Percentiles rank a stretch among this genome's conserved stretches.
phyloP scores from a whole-genome alignment of 1,140 invertebrate species.

The Campoletis sonorensis region DNA sequence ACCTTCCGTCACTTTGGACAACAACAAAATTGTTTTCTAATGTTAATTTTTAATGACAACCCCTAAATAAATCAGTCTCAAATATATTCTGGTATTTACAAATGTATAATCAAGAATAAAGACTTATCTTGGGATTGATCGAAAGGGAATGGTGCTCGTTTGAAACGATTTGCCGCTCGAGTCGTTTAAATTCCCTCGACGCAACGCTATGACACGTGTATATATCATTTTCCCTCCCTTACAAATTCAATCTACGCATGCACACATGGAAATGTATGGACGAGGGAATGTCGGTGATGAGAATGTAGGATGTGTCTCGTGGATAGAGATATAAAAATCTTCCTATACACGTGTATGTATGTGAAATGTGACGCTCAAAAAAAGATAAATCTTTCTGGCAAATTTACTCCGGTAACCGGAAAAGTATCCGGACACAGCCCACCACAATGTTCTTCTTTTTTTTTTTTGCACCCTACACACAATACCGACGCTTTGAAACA shows the following conservation, averaged over 20 bases:
- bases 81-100: no score
- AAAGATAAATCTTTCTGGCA: conserved; percentile 47
- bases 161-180: neutral
- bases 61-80: no score
- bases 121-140: neutral
- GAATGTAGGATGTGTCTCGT: neutral
- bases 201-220: neutral
- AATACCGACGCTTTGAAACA: conserved; percentile 21
- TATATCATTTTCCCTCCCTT: conserved; percentile 12
- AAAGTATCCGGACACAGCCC: conserved; percentile 23
- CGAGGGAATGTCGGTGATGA: neutral
- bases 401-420: conserved; percentile 49
- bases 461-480: neutral
- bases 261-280: no score
- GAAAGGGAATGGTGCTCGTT: neutral
- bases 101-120: no score
- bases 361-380: conserved; percentile 38
- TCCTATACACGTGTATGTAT: conserved; percentile 35
- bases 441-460: neutral
- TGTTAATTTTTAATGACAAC: no score
- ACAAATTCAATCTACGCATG: conserved; percentile 39
- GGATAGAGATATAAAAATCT: conserved; percentile 2
- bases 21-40: no score
- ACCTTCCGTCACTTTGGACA: no score
- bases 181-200: neutral